Base-by-base conservation (phyloP, 2,797 vertebrate species). In the Passerculus sandwichensis region DNA sequence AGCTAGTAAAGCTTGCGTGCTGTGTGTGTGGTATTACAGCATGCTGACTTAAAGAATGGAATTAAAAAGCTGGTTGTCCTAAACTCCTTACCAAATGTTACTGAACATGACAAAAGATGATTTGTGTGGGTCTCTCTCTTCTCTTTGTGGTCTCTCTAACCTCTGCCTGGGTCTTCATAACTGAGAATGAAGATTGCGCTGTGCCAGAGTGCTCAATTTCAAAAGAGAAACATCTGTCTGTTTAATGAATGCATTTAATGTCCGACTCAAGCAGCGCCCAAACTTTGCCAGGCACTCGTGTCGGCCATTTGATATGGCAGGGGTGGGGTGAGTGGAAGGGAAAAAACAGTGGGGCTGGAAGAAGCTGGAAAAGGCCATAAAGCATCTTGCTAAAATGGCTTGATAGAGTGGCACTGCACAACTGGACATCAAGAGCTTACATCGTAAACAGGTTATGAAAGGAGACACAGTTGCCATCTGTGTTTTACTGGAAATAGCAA, bases 141-240 rank as follows among this genome's bases (percentile, higher is more conserved):
- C 48, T 67, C 45, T 57, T 83, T 94, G 59, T 88, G 76, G 59
- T 94, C 34, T 84, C 66, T 71, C 70, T 94, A 69, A 72, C 86
- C 48, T 93, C 60, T 91, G 54, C 30, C 64, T 92, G 48, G n/a
- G 30, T 93, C 23, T 61, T 81, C 30, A 7, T 66, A 79, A 66
- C 62, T 21, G 36, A 47, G 66, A 86, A 69, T 17, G 38, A 81
- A 77, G 51, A 76, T 22, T 77, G 48, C 69, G 42, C 23, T 21
- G 53, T 82, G 84, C n/a, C 26, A 0, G 3, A 87, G 48, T 27
- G 32, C 57, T 82, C 53, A 23, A 1, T 92, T 93, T 79, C 85
- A 40, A 51, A 77, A 64, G 45, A 53, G 59, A 92, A 92, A 60
- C 38, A 42, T 85, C 57, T 91, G 32, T 72, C 82, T 86, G 48